Evolutionary conservation across 2,888 invertebrate species (phyloP).

Genomic region (Dione vanillae): DNA sequence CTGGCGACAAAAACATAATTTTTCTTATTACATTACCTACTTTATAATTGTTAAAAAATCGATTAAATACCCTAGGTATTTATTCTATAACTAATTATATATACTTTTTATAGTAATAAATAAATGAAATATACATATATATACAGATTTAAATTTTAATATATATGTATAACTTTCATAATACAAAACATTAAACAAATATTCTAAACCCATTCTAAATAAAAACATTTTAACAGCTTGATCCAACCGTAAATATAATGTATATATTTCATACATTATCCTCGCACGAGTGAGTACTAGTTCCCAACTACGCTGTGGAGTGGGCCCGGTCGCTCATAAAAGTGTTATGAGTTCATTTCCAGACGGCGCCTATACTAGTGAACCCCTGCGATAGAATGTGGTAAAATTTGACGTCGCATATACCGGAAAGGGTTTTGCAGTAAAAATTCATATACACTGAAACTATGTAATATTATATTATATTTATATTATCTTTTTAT

Average conservation of each 20-base stretch:
- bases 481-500: background rate
- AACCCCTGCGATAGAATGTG: slow-evolving; percentile 48
- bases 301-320: slow-evolving; percentile 41
- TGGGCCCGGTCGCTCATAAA: slow-evolving; percentile 67
- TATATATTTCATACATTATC: slow-evolving; percentile 15
- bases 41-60: too few species aligned
- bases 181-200: background rate
- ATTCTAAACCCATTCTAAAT: background rate
- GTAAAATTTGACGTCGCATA: slow-evolving; percentile 49
- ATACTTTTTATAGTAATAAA: too few species aligned
- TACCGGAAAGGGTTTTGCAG: slow-evolving; percentile 42
- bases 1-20: too few species aligned
- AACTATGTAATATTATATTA: background rate
- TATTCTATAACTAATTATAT: too few species aligned
- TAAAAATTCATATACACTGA: slow-evolving; percentile 21
- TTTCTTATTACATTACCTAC: too few species aligned
- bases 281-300: slow-evolving; percentile 15
- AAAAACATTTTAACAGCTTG: background rate
- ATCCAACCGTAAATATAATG: background rate
- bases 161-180: background rate
- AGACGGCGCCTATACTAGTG: slow-evolving; percentile 50
- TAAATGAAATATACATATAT: too few species aligned
- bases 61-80: too few species aligned
- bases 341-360: slow-evolving; percentile 80
- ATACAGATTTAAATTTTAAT: too few species aligned